These are phyloP conservation scores for Ptyas mucosa DNA, from an alignment of 2,113 vertebrate species.

Conservation along the genomic window DNA sequence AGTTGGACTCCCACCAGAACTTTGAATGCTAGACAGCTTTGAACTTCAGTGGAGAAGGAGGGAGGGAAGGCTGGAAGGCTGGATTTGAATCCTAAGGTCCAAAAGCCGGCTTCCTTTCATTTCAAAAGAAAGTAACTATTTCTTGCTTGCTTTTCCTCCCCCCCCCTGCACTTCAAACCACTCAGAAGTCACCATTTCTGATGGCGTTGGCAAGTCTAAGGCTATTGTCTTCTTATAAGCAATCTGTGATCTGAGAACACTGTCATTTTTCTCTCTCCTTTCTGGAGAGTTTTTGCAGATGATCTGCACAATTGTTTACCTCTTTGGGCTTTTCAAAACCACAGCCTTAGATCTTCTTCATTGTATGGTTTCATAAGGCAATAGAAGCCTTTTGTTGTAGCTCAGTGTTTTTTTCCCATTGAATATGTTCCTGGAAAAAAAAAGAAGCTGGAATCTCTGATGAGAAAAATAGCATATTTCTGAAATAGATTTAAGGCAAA, in stretches of 20 bases:
- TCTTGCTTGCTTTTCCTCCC: neutral
- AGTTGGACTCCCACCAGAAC: slow-evolving; percentile 17
- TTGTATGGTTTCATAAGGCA: neutral
- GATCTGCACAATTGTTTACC: neutral
- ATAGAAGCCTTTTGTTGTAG: neutral
- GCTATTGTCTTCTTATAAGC: neutral
- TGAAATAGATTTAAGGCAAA: neutral
- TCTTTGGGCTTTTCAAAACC: neutral
- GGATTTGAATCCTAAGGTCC: neutral
- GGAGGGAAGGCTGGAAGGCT: neutral
- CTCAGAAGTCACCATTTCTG: neutral
- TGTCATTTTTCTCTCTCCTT: neutral
- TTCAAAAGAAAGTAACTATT: neutral
- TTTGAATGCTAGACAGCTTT: slow-evolving; percentile 9
- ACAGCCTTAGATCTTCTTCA: neutral
- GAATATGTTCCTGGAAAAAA: neutral
- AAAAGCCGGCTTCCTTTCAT: neutral
- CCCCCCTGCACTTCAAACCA: neutral
- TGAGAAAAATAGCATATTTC: neutral
- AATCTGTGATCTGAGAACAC: neutral
- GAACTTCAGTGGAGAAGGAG: neutral
- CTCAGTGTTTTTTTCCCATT: too few relatives aligned
- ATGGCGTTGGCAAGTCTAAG: neutral
- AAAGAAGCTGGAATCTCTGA: neutral
- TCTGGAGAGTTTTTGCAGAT: neutral